Evolutionary conservation across 2,888 invertebrate genomes (phyloP).

Genomic region (Notodonta ziczac): DNA sequence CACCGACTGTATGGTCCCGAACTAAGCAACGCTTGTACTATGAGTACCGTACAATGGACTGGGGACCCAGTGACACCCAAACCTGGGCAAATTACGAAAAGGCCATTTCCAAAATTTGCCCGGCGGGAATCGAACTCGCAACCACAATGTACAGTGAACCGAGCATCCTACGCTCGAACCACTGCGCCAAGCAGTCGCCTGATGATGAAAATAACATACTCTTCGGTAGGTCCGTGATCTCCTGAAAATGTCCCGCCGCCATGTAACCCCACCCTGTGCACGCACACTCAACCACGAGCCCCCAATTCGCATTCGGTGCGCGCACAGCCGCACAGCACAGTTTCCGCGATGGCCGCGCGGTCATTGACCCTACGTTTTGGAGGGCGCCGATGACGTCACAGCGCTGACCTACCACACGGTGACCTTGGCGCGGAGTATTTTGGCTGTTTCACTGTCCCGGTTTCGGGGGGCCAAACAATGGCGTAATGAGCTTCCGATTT

Average conservation of each 20-base stretch:
- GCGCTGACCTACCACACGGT: slow-evolving; percentile 75
- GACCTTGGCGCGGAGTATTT: slow-evolving; percentile 73
- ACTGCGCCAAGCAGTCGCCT: too few relatives aligned
- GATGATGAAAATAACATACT: too few relatives aligned
- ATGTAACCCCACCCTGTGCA: slow-evolving; percentile 42
- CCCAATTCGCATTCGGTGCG: slow-evolving; percentile 82
- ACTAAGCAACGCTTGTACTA: too few relatives aligned
- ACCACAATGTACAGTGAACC: too few relatives aligned
- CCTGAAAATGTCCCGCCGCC: slow-evolving; percentile 12
- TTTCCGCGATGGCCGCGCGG: slow-evolving; percentile 80
- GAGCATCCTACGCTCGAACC: too few relatives aligned
- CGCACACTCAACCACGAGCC: slow-evolving; percentile 66
- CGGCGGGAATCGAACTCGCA: too few relatives aligned
- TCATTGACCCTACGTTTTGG: slow-evolving; percentile 76
- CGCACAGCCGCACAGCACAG: slow-evolving; percentile 79
- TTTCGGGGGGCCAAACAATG: slow-evolving; percentile 26
- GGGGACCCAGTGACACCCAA: too few relatives aligned
- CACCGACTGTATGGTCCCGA: too few relatives aligned
- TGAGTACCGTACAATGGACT: too few relatives aligned
- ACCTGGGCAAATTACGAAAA: too few relatives aligned
- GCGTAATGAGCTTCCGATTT: slow-evolving; percentile 6
- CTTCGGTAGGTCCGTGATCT: too few relatives aligned
- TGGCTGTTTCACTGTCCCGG: slow-evolving; percentile 53
- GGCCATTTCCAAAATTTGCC: too few relatives aligned
- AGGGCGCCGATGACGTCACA: slow-evolving; percentile 81